A percentile compares a stretch with the other conserved stretches of the same genome.
phyloP scores from a whole-genome alignment of 2,888 invertebrate genomes.

The Melolontha melolontha region DNA sequence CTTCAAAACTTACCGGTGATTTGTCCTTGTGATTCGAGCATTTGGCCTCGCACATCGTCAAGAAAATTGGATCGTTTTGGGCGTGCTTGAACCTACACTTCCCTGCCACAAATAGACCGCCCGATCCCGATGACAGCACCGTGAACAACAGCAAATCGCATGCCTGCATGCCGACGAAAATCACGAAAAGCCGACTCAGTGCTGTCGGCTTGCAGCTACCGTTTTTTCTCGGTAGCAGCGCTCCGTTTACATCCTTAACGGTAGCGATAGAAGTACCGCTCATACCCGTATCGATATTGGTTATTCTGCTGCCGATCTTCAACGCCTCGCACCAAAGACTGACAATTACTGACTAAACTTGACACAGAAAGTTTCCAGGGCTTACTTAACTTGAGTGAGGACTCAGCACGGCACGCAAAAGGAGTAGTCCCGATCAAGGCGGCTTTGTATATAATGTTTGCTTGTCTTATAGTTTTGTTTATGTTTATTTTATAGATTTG shows the following conservation, averaged over 20 bases:
- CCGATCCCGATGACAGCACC: neutral
- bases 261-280: constrained; percentile 22
- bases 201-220: neutral
- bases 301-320: constrained; percentile 26
- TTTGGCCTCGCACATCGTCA: constrained; percentile 72
- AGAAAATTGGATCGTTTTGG: constrained; percentile 68
- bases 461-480: too few relatives aligned
- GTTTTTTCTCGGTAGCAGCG: neutral
- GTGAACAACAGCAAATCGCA: neutral
- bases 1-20: constrained; percentile 49
- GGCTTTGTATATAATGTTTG: constrained; percentile 8
- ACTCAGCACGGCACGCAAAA: constrained; percentile 24
- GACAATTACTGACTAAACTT: constrained; percentile 36
- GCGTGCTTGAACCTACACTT: constrained; percentile 66
- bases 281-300: neutral
- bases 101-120: constrained; percentile 56
- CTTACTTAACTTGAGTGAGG: constrained; percentile 27
- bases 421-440: constrained; percentile 20
- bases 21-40: constrained; percentile 65
- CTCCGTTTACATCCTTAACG: neutral
- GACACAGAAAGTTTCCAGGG: constrained; percentile 35
- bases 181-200: constrained; percentile 13
- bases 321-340: constrained; percentile 33
- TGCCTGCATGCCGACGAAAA: constrained; percentile 24
- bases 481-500: too few relatives aligned